Evolutionary conservation across 92 coral and sea anemone species (phyloP), one percentile per base, ranked within the genome.

Genomic region (Scolanthus callimorphus): DNA sequence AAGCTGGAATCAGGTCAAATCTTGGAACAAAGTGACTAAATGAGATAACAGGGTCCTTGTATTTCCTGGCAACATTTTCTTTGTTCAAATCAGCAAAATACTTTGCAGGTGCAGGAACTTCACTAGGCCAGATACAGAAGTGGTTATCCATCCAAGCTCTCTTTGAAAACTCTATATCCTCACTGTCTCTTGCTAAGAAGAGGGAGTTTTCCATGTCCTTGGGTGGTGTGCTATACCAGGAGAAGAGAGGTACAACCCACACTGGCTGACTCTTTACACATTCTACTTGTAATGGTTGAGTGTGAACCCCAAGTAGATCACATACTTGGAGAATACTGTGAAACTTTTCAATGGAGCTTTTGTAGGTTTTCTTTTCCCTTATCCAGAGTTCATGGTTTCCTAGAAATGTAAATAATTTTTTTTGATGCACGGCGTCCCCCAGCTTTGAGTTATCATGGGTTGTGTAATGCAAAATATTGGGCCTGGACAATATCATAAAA

Each of bases 11-110:
- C 4, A 85, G 73, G 34, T 85, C 92, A 64, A 41, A 38, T 27
- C 92, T 83, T 10, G 92, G 92, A 29, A 85, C 71, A 76, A 85
- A 85, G 49, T 85, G 92, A 55, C 92, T 85, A 34, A 85, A 85
- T 0, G 92, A 80, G 30, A 85, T 85, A 2, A 85, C 77, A 23
- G 92, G 84, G 0, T 76, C 65, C 13, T 85, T 81, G 55, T 80
- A 85, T n/a, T 11, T 30, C 15, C 43, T 65, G 12, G 29, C 20
- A 20, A 85, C 25, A 19, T 59, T 37, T 20, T 69, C 74, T 23
- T 43, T 59, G 55, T 76, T 85, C 46, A 81, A 75, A 21, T 61
- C 52, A 26, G 65, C 84, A 62, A 85, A 85, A 44, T 80, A 65
- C 31, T 76, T 78, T 25, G 92, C 57, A 29, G 74, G 66, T 24